A percentile compares a stretch with the other conserved stretches of the same genome.
phyloP scores from a whole-genome alignment of 2,888 invertebrate genomes.

The Cephus pygmeus region DNA sequence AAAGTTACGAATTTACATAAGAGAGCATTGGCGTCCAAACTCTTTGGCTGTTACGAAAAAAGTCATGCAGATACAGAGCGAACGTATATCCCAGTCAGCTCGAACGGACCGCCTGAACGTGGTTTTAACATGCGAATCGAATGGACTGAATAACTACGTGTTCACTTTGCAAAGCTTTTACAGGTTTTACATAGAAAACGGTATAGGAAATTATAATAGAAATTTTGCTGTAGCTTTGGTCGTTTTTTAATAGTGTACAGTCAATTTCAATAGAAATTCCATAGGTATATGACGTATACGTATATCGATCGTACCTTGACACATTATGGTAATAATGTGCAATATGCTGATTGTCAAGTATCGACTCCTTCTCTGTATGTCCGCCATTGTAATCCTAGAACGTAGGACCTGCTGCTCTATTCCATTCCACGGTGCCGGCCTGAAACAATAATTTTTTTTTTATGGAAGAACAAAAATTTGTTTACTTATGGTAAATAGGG shows the following conservation, averaged over 20 bases:
- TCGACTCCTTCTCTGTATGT: slow-evolving; percentile 56
- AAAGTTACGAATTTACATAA: not conserved
- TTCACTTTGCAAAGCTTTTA: no score
- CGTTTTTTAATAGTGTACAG: not conserved
- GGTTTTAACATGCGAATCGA: not conserved
- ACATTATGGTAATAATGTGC: slow-evolving; percentile 65
- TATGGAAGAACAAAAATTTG: not conserved
- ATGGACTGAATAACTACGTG: not conserved
- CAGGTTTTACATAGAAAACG: not conserved
- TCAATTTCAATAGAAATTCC: not conserved
- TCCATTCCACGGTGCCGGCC: not conserved
- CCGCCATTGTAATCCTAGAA: slow-evolving; percentile 46
- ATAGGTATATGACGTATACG: not conserved
- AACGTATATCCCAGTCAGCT: not conserved
- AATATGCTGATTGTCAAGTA: slow-evolving; percentile 62
- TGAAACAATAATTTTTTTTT: not conserved
- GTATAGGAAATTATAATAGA: not conserved
- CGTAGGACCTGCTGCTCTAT: not conserved
- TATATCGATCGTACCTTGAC: slow-evolving; percentile 55
- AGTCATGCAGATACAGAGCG: not conserved
- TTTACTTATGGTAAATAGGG: not conserved
- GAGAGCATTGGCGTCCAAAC: not conserved
- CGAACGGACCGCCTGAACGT: not conserved
- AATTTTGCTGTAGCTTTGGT: not conserved
- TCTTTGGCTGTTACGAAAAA: not conserved